phyloP scores from a whole-genome alignment of 1,140 invertebrate genomes.

The Eupristina koningsbergeri region DNA sequence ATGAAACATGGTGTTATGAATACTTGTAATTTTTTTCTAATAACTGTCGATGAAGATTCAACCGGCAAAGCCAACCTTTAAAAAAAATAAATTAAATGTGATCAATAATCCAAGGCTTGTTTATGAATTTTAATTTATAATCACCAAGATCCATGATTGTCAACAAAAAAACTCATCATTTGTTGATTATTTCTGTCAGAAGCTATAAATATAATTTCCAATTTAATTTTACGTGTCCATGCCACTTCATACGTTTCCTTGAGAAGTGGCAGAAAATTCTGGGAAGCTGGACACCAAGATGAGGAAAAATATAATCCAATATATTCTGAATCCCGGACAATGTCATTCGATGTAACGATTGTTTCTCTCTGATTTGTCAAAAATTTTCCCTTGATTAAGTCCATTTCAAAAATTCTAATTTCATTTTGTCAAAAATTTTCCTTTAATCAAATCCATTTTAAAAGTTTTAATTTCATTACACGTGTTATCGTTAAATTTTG shows the following conservation, averaged over 20 bases:
- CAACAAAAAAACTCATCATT: constrained; percentile 49
- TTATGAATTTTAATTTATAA: background rate
- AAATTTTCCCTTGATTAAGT: constrained; percentile 53
- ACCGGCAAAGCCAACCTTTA: constrained; percentile 53
- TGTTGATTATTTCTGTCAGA: constrained; percentile 52
- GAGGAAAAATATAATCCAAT: constrained; percentile 56
- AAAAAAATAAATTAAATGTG: background rate
- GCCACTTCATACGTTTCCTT: constrained; percentile 49
- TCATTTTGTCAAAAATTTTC: constrained; percentile 53
- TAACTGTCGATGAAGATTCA: constrained; percentile 33
- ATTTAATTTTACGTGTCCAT: constrained; percentile 23
- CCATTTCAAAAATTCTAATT: constrained; percentile 54
- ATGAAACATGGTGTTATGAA: constrained; percentile 49
- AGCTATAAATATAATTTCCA: constrained; percentile 56
- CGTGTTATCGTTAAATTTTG: background rate
- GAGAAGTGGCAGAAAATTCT: constrained; percentile 53
- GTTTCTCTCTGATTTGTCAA: constrained; percentile 50
- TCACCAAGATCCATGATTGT: constrained; percentile 56
- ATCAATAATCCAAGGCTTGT: background rate
- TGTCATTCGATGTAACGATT: constrained; percentile 50
- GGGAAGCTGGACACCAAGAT: constrained; percentile 56
- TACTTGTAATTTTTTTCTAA: constrained; percentile 53
- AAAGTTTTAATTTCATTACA: too few relatives aligned
- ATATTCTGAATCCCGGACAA: constrained; percentile 47
- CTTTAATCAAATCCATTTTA: constrained; percentile 54